These are phyloP conservation scores for Poeciliopsis occidentalis DNA, from an alignment of 2,113 vertebrate genomes.

Conservation along the genomic window DNA sequence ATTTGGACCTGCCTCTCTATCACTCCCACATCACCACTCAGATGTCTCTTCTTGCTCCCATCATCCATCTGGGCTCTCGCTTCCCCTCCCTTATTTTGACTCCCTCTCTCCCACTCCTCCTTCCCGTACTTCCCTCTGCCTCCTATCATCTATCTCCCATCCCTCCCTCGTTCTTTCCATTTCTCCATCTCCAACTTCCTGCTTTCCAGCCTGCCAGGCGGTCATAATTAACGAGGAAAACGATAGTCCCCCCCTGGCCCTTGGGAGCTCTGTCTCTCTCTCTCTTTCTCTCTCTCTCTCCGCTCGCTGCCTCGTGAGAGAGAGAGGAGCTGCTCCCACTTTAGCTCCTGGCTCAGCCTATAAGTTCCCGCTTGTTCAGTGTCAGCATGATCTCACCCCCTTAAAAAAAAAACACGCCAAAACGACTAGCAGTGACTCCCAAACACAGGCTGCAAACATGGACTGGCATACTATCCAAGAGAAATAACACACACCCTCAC, in stretches of 20 bases:
- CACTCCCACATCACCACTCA: constrained; percentile 47
- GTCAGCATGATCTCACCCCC: constrained; percentile 81
- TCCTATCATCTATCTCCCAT: constrained; percentile 70
- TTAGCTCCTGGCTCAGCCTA: constrained; percentile 78
- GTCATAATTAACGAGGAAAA: constrained; percentile 84
- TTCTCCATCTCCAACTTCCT: constrained; percentile 78
- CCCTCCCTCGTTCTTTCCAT: constrained; percentile 69
- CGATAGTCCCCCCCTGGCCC: constrained; percentile 81
- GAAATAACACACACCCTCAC: constrained; percentile 57
- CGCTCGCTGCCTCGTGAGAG: constrained; percentile 69
- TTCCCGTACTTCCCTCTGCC: constrained; percentile 7
- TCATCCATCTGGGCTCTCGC: constrained; percentile 65
- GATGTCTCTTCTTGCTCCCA: constrained; percentile 54
- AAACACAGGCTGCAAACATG: constrained; percentile 67
- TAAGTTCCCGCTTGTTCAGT: constrained; percentile 71
- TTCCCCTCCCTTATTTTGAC: constrained; percentile 68
- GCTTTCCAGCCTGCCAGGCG: constrained; percentile 82
- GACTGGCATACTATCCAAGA: constrained; percentile 58
- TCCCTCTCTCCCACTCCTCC: constrained; percentile 16
- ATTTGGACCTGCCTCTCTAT: constrained; percentile 68
- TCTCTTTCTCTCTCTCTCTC: constrained; percentile 69
- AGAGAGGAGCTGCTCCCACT: constrained; percentile 54
- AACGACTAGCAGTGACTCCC: constrained; percentile 72
- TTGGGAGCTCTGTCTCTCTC: constrained; percentile 72
- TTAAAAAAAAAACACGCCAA: constrained; percentile 78